phyloP scores from a whole-genome alignment of 2,888 invertebrate species.

The Griposia aprilina region DNA sequence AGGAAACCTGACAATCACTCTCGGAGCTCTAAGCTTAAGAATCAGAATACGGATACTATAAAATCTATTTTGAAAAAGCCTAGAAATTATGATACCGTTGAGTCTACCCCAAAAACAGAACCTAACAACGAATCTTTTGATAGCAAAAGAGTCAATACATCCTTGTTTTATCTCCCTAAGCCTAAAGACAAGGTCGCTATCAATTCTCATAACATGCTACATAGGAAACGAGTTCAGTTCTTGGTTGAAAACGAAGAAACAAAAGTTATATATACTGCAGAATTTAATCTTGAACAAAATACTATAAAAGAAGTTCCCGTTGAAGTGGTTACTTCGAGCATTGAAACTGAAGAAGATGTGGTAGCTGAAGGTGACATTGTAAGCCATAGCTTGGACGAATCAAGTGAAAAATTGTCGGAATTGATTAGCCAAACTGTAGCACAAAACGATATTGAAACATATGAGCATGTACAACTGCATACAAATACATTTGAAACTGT shows the following conservation, averaged over 20 bases:
- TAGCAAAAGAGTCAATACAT: constrained; percentile 81
- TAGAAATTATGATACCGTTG: constrained; percentile 81
- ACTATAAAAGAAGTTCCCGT: constrained; percentile 72
- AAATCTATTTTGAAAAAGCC: constrained; percentile 92
- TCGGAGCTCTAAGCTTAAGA: constrained; percentile 80
- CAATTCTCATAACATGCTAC: constrained; percentile 79
- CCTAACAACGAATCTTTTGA: constrained; percentile 79
- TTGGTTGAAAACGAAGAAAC: constrained; percentile 92
- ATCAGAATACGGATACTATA: constrained; percentile 85
- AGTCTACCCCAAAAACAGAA: constrained; percentile 77
- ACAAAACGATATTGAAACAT: constrained; percentile 62
- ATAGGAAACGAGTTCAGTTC: constrained; percentile 94
- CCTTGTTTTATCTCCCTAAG: constrained; percentile 92
- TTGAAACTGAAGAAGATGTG: constrained; percentile 79
- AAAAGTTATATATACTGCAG: constrained; percentile 87
- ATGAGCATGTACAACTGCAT: constrained; percentile 68
- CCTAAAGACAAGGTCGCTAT: constrained; percentile 83
- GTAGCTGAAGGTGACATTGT: constrained; percentile 84
- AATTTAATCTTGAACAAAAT: constrained; percentile 84
- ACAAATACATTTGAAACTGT: constrained; percentile 65
- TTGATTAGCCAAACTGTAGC: constrained; percentile 72
- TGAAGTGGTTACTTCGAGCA: constrained; percentile 56
- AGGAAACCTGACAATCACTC: constrained; percentile 75
- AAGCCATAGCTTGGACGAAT: constrained; percentile 79
- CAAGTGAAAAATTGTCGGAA: constrained; percentile 71